Base-by-base conservation (phyloP, 2,113 vertebrate genomes). In the Dermatemys mawii region DNA sequence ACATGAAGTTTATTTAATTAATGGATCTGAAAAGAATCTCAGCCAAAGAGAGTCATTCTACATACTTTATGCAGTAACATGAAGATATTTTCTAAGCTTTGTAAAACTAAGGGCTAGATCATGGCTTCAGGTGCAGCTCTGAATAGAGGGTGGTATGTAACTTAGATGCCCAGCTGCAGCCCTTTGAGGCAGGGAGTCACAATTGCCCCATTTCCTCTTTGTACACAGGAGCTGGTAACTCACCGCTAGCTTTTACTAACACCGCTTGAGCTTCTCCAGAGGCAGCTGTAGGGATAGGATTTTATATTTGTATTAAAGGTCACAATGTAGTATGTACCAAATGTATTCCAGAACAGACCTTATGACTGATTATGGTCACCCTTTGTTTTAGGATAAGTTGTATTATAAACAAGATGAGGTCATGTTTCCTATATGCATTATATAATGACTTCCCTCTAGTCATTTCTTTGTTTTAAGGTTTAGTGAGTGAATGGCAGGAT, bases 91-190 rank as follows among this genome's bases (percentile, higher is more conserved):
- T 22, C 78, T 19, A 57, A 50, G 12, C 8, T 49, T 24, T 51
- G 75, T 1, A 51, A 89, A 78, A 54, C 2, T 17, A 79, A 87
- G 81, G 4, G 11, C 0, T 1, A 41, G 35, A 76, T 46, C 24
- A 5, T 44, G 73, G 27, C 73, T 44, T 44, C 1, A 41, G 87
- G 53, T 24, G 1, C 19, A 73, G 53, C 2, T 1, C 2, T 38
- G 49, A 63, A 4, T 0, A 4, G 21, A 38, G 44, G 7, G 3
- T 3, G 22, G 1, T 1, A 1, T 21, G 8, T 84, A 73, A 53
- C 16, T 4, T 4, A n/a, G 12, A 49, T 81, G 73, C 46, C 73
- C 12, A 22, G 24, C 49, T 49, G 29, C 49, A 85, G 27, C 7
- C 6, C 27, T 48, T 70, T 76, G 73, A 76, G 41, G 41, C 73